Evolutionary conservation across 2,888 invertebrate genomes (phyloP).

Genomic region (Cyaniris semiargus): DNA sequence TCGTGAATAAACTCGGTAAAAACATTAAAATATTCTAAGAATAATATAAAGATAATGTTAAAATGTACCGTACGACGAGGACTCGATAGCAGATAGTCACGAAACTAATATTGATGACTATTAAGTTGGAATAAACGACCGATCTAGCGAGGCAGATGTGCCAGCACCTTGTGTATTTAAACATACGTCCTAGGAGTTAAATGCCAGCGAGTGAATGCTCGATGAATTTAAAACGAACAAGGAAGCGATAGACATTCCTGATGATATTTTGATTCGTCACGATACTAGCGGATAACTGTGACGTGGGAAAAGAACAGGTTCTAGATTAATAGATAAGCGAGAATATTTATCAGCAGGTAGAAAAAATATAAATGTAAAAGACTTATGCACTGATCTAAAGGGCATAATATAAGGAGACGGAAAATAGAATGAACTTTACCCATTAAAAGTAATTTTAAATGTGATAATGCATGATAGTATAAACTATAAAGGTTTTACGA

Average conservation of each 20-base stretch:
- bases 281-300: not conserved
- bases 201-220: not conserved
- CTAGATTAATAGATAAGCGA: not conserved
- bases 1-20: not conserved
- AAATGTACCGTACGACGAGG: constrained; percentile 10
- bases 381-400: no score
- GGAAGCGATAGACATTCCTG: constrained; percentile 8
- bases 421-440: not conserved
- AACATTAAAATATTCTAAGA: not conserved
- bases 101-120: constrained; percentile 10
- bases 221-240: not conserved
- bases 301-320: not conserved
- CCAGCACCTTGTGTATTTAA: not conserved
- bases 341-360: not conserved
- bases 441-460: not conserved
- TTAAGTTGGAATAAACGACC: constrained; percentile 4
- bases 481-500: not conserved
- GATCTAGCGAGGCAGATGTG: constrained; percentile 14
- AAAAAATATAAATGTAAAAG: no score
- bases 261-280: constrained; percentile 12
- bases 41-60: not conserved
- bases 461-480: not conserved
- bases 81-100: not conserved
- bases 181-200: not conserved
- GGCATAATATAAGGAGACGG: no score